phyloP scores from a whole-genome alignment of 92 coral and sea anemone species.

The Epizoanthus ramosus region DNA sequence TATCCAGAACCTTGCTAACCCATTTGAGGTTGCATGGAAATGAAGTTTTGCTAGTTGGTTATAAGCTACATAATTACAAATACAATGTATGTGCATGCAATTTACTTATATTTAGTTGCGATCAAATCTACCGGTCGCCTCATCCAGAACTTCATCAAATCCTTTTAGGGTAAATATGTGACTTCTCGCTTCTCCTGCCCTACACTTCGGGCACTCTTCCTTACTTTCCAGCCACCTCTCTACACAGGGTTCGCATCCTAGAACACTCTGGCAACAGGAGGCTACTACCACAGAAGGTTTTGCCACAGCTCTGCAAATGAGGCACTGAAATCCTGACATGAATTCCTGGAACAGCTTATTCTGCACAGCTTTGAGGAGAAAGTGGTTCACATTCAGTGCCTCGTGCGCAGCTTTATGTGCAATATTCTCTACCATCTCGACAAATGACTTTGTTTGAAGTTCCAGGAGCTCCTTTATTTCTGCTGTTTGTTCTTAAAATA shows the following conservation, averaged over 20 bases:
- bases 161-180: background rate
- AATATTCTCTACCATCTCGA: no score
- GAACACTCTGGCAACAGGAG: background rate
- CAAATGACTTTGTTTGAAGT: no score
- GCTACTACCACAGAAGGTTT: slow-evolving; percentile 1
- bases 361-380: slow-evolving; percentile 2
- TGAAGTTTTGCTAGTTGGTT: no score
- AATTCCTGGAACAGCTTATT: background rate
- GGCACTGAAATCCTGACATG: slow-evolving; percentile 2
- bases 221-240: background rate
- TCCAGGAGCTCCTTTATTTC: no score
- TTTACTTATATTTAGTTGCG: background rate
- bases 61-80: no score
- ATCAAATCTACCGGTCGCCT: background rate
- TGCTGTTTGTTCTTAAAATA: no score
- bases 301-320: background rate
- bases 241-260: background rate
- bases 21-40: no score
- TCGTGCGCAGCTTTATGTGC: background rate
- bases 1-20: no score
- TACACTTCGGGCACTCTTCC: slow-evolving; percentile 7
- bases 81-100: no score
- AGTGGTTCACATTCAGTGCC: background rate
- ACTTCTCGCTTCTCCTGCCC: background rate
- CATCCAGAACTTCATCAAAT: background rate